Evolutionary conservation across 2,113 vertebrate genomes (phyloP).

Genomic region (Lethenteron camtschaticum): DNA sequence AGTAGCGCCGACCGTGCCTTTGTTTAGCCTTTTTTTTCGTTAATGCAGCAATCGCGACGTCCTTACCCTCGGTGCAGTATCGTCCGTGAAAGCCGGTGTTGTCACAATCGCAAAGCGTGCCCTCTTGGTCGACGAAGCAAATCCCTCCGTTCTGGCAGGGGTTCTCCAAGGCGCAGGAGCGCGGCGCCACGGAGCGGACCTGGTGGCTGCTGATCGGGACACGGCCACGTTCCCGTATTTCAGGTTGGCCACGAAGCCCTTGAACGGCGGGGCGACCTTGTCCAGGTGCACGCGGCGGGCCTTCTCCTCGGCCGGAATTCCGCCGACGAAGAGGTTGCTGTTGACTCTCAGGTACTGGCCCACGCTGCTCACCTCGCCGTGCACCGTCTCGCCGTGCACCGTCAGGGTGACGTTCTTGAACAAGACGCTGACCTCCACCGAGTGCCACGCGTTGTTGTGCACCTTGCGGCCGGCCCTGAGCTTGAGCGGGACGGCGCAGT

Average conservation of each 20-base stretch:
- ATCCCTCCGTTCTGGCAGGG: background rate
- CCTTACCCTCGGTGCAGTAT: too few relatives aligned
- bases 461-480: background rate
- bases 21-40: too few relatives aligned
- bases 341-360: background rate
- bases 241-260: background rate
- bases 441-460: background rate
- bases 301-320: constrained; percentile 1
- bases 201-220: background rate
- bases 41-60: too few relatives aligned
- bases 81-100: too few relatives aligned
- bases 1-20: too few relatives aligned
- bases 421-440: background rate
- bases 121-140: background rate
- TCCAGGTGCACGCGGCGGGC: background rate
- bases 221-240: background rate
- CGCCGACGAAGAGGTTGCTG: constrained; percentile 4
- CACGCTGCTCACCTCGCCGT: background rate
- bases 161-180: background rate
- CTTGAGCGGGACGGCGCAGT: background rate
- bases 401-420: constrained; percentile 1
- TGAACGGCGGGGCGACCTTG: background rate
- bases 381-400: background rate
- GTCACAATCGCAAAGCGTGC: too few relatives aligned
- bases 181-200: background rate